phyloP scores from a whole-genome alignment of 2,888 invertebrate species.

The Muschampia staudingeri region DNA sequence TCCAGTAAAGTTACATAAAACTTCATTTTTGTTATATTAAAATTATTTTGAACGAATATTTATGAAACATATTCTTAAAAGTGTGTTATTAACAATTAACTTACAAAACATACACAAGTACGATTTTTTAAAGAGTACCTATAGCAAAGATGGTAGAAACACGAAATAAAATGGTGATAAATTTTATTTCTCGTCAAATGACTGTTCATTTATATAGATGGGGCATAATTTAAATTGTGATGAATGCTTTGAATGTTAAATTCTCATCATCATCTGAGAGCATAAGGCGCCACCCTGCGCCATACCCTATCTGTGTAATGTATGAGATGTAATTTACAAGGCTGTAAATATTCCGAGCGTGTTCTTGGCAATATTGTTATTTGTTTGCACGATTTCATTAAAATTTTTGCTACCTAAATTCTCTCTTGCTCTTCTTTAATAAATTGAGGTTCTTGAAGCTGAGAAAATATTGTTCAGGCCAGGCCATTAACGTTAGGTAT shows the following conservation, averaged over 20 bases:
- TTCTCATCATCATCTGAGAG: conserved; percentile 1
- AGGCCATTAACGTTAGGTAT: too few species aligned
- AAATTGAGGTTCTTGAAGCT: background rate
- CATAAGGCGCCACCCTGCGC: background rate
- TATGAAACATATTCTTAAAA: too few species aligned
- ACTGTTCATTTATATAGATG: background rate
- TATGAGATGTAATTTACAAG: conserved; percentile 34
- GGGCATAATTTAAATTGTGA: background rate
- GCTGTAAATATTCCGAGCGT: conserved; percentile 20
- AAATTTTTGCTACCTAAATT: background rate
- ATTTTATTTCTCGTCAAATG: background rate
- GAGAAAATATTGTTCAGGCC: background rate
- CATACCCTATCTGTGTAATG: conserved; percentile 4
- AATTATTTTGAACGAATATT: too few species aligned
- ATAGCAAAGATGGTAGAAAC: too few species aligned
- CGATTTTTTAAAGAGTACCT: too few species aligned
- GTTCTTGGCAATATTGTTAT: conserved; percentile 21
- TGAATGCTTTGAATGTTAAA: conserved; percentile 2
- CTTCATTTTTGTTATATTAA: too few species aligned
- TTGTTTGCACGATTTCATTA: conserved; percentile 26
- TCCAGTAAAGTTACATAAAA: too few species aligned
- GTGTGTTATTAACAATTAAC: too few species aligned
- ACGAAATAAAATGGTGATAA: background rate
- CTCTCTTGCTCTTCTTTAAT: background rate
- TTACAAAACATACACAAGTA: too few species aligned